phyloP scores from a whole-genome alignment of 2,113 vertebrate genomes.

The Megaceryle torquata region DNA sequence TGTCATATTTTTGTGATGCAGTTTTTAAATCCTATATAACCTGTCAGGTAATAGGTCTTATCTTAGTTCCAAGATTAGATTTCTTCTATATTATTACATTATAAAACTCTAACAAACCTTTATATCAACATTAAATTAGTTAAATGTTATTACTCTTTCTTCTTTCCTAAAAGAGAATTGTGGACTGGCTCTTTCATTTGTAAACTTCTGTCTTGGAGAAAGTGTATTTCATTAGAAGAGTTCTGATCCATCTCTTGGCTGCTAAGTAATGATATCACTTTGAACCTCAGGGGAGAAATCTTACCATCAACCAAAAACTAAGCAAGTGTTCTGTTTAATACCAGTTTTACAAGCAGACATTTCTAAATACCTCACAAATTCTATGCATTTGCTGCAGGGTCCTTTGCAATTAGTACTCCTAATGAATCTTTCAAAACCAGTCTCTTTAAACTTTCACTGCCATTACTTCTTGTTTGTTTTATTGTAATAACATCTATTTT shows the following conservation, averaged over 20 bases:
- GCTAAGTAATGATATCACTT: neutral
- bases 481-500: accelerated
- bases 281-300: neutral
- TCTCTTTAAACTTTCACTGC: neutral
- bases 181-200: neutral
- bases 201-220: neutral
- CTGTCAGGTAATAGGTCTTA: neutral
- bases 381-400: neutral
- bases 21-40: neutral
- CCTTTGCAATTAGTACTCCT: neutral
- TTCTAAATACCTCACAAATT: neutral
- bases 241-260: neutral
- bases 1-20: neutral
- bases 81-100: neutral
- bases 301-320: neutral
- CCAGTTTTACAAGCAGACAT: neutral
- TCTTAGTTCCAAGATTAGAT: neutral
- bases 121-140: neutral
- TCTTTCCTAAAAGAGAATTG: neutral
- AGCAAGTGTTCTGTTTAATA: neutral
- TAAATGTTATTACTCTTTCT: neutral
- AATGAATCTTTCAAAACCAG: neutral
- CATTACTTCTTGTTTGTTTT: neutral
- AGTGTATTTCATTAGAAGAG: neutral
- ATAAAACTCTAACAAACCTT: neutral